A percentile compares a stretch with the other conserved stretches of the same genome.
phyloP scores from a whole-genome alignment of 2,888 invertebrate genomes.

The Pherbina coryleti region DNA sequence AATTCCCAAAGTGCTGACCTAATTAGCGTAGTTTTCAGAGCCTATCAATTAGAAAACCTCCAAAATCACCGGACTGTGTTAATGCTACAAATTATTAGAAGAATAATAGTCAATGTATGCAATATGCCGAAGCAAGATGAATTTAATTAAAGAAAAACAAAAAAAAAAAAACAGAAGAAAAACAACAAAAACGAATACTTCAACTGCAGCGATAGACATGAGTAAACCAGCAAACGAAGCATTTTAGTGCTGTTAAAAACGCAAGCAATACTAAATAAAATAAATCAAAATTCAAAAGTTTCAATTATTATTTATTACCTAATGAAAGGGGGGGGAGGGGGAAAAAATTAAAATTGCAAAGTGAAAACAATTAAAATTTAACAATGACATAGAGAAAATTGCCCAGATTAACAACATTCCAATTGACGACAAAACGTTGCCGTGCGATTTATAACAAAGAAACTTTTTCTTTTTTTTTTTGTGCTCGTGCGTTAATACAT shows the following conservation, averaged over 20 bases:
- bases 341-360: no score
- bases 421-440: no score
- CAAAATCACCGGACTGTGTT: neutral
- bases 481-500: no score
- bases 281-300: neutral
- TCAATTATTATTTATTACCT: neutral
- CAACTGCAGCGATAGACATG: no score
- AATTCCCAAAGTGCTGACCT: neutral
- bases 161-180: neutral
- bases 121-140: no score
- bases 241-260: neutral
- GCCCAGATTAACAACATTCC: no score
- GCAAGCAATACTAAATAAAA: neutral
- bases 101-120: neutral
- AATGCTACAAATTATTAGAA: neutral
- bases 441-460: no score
- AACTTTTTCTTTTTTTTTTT: no score
- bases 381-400: no score
- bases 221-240: neutral
- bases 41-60: conserved; percentile 51
- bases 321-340: neutral
- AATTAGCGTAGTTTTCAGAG: conserved; percentile 55
- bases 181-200: neutral
- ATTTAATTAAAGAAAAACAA: neutral
- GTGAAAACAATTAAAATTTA: no score